phyloP scores from a whole-genome alignment of 2,113 vertebrate species.

The Edolisoma coerulescens region DNA sequence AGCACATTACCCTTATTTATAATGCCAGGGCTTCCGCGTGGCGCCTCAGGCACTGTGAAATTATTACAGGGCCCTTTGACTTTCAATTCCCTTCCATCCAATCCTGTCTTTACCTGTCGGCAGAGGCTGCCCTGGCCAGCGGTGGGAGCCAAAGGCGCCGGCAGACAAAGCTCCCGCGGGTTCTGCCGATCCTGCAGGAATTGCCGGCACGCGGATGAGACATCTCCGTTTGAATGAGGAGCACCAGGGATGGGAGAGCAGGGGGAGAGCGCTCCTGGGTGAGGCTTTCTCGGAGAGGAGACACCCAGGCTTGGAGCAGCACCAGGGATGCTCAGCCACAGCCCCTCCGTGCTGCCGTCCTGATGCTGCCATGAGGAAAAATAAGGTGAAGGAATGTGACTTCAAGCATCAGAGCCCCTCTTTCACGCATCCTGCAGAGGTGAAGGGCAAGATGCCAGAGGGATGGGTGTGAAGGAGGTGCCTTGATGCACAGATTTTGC shows the following conservation, averaged over 20 bases:
- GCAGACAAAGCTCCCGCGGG: neutral
- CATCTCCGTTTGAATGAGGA: rapidly evolving
- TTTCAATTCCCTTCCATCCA: constrained; percentile 67
- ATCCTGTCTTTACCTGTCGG: constrained; percentile 46
- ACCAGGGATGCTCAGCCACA: rapidly evolving
- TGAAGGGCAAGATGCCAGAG: neutral
- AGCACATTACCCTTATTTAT: constrained; percentile 72
- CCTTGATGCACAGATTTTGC: neutral
- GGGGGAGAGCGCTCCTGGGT: neutral
- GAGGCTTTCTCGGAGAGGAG: neutral
- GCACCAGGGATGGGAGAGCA: neutral
- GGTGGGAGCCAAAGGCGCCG: neutral
- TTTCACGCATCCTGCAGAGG: neutral
- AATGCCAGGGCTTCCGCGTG: constrained; percentile 4
- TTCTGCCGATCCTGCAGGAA: neutral
- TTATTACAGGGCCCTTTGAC: constrained; percentile 71
- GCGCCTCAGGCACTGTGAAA: constrained; percentile 50
- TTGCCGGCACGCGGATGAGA: neutral
- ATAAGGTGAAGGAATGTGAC: neutral
- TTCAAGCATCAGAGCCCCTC: neutral
- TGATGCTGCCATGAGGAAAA: neutral
- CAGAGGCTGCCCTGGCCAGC: constrained; percentile 15
- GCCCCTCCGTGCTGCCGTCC: no score
- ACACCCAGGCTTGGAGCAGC: neutral
- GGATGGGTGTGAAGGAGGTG: rapidly evolving